These are phyloP conservation scores for Microplitis manilae DNA, from an alignment of 2,888 invertebrate genomes.

Conservation along the genomic window DNA sequence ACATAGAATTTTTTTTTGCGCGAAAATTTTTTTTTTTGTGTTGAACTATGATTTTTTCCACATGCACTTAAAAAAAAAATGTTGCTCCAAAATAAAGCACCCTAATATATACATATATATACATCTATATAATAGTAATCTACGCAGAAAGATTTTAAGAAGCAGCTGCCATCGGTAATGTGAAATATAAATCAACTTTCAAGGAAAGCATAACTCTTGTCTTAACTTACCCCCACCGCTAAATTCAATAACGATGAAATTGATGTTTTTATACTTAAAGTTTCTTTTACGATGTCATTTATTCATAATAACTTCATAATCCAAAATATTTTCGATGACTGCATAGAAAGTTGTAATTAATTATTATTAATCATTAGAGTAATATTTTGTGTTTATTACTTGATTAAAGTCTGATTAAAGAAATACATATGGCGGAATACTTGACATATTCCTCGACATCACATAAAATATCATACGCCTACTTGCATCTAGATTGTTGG, in stretches of 20 bases:
- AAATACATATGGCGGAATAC: constrained; percentile 8
- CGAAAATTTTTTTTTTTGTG: too few species aligned
- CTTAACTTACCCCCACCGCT: background rate
- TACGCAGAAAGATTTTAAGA: too few species aligned
- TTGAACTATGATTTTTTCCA: too few species aligned
- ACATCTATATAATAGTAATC: too few species aligned
- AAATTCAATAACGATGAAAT: constrained; percentile 5
- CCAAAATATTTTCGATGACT: background rate
- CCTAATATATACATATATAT: too few species aligned
- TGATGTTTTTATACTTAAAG: constrained; percentile 4
- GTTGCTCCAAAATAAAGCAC: too few species aligned
- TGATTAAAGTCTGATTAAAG: constrained; percentile 27
- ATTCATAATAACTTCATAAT: constrained; percentile 8
- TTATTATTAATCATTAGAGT: constrained; percentile 20
- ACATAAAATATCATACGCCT: constrained; percentile 43
- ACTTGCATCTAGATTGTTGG: constrained; percentile 38
- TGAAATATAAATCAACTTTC: too few species aligned
- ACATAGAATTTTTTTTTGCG: too few species aligned
- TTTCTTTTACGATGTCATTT: constrained; percentile 5
- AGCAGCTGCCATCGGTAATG: too few species aligned
- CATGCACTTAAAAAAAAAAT: too few species aligned
- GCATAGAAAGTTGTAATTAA: constrained; percentile 12
- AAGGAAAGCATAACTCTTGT: background rate
- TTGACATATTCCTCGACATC: constrained; percentile 29
- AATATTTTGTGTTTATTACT: constrained; percentile 24